A percentile compares a stretch with the other conserved stretches of the same genome.
These are phyloP conservation scores for Rhinogobio ventralis DNA, from an alignment of 2,797 vertebrate genomes.

Conservation along the genomic window DNA sequence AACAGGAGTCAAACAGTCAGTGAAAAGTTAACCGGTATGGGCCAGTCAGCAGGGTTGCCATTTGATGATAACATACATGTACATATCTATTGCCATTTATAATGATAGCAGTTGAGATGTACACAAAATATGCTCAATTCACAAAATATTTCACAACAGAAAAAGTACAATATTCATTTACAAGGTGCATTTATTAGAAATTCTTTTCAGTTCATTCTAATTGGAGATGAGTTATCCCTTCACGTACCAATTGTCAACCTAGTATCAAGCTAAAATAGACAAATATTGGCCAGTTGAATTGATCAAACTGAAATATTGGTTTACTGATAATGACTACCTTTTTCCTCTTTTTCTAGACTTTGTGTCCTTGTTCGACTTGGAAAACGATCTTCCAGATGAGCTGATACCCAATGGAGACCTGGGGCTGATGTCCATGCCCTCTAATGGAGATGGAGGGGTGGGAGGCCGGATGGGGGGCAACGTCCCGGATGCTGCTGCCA, in stretches of 20 bases:
- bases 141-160: background rate
- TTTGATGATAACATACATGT: background rate
- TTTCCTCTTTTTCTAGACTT: conserved; percentile 80
- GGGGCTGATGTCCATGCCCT: conserved; percentile 83
- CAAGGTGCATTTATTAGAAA: background rate
- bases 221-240: background rate
- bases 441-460: conserved; percentile 71
- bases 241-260: background rate
- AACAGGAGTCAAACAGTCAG: background rate
- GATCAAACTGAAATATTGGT: too few species aligned
- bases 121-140: background rate
- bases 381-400: conserved; percentile 97
- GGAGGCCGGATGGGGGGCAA: conserved; percentile 81
- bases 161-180: background rate
- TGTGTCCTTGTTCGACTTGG: conserved; percentile 94
- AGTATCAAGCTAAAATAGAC: background rate
- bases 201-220: background rate
- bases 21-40: background rate
- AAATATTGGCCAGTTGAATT: background rate
- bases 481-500: conserved; percentile 91
- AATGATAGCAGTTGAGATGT: background rate
- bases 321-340: background rate
- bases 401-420: conserved; percentile 94
- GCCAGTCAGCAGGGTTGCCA: background rate
- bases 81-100: background rate